Percentiles rank a stretch among this genome's conserved stretches.
Conservation (phyloP, 2,888 invertebrate species). For the Ochropleura leucogaster region DNA sequence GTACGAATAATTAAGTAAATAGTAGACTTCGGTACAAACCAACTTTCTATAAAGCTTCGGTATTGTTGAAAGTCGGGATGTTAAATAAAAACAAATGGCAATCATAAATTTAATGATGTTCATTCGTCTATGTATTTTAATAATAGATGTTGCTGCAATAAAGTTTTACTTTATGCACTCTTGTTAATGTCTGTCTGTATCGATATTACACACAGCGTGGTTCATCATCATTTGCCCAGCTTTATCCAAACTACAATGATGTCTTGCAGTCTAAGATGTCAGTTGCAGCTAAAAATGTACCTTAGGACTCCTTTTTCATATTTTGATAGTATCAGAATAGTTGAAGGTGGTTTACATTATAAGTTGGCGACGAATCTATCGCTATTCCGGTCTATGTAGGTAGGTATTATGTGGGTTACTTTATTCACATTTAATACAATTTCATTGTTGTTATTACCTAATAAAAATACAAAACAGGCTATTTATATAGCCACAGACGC, state of each 20-base stretch:
- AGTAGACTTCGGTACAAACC: neutral
- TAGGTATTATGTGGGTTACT: neutral
- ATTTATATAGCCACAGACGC: neutral
- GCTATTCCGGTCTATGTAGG: neutral
- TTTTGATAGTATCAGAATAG: neutral
- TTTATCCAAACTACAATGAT: neutral
- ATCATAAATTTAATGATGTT: neutral
- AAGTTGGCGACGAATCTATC: too few species aligned
- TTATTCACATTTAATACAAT: neutral
- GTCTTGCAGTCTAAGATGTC: neutral
- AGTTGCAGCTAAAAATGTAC: neutral
- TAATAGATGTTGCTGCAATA: neutral
- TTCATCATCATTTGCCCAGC: neutral
- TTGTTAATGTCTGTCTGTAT: neutral
- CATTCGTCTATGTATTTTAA: constrained; percentile 31
- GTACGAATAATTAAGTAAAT: constrained; percentile 19
- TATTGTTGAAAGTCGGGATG: constrained; percentile 20
- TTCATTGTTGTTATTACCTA: neutral
- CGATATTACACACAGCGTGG: neutral
- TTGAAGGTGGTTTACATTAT: neutral
- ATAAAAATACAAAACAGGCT: neutral
- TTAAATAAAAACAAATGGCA: constrained; percentile 13
- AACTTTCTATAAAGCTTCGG: constrained; percentile 20
- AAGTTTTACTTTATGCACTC: neutral
- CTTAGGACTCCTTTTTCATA: neutral